Base-by-base conservation (phyloP, 2,888 invertebrate species). In the Ecdyonurus torrentis region DNA sequence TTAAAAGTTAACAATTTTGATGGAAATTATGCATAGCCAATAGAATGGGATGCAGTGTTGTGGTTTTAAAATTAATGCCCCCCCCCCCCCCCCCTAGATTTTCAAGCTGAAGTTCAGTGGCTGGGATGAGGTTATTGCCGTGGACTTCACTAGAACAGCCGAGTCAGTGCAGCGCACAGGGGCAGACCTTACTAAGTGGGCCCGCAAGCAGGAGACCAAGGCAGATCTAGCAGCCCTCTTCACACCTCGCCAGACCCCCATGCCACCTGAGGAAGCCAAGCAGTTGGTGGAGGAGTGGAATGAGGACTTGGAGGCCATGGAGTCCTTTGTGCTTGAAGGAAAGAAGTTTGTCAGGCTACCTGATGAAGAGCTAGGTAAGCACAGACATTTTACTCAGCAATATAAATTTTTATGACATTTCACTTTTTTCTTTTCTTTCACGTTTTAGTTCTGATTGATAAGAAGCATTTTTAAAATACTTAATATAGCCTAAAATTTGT, bases 71-170 rank as follows among this genome's bases (percentile, higher is more conserved):
- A n/a, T n/a, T n/a, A n/a, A n/a, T n/a, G n/a, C n/a, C n/a, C n/a
- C n/a, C n/a, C n/a, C n/a, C n/a, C n/a, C n/a, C n/a, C n/a, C n/a
- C n/a, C n/a, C n/a, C n/a, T n/a, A 89, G 83, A 85, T 97, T 67
- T 99, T 99, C 77, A 97, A 98, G 76, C 89, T 91, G 1, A 97
- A 98, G 76, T 99, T 99, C 77, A 77, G 83, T 59, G 96, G 94
- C 7, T 99, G 99, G 99, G 97, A 99, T 73, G 98, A 99, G 76
- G 95, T 99, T 20, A 93, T 99, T 70, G 96, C 95, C 0, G 98
- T 98, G 5, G 99, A 99, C 78, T 99, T 95, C 75, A 99, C 99
- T 0, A 83, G 98, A 67, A 98, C 98, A 0, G 97, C 97, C 0
- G 96, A 95, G 73, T 97, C 97, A 0, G 97, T 99, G 1, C 89